Percentiles rank a stretch among this genome's conserved stretches.
phyloP scores from a whole-genome alignment of 2,888 invertebrate genomes.

The Sialis fuliginosa region DNA sequence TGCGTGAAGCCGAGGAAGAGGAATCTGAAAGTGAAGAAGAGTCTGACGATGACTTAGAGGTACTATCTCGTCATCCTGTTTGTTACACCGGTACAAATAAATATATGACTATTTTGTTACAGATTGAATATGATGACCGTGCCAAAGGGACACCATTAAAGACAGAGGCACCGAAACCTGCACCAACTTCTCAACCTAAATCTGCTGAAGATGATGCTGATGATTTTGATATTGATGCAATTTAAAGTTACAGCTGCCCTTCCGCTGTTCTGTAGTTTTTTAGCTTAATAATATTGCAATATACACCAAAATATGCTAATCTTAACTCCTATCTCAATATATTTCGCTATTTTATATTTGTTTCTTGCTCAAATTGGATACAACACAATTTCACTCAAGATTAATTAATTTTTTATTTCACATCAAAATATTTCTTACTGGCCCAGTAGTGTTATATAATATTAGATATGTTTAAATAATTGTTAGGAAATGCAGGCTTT shows the following conservation, averaged over 20 bases:
- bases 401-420: too few relatives aligned
- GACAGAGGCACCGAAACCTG: constrained; percentile 26
- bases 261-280: too few relatives aligned
- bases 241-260: constrained; percentile 32
- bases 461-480: too few relatives aligned
- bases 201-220: constrained; percentile 50
- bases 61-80: constrained; percentile 13
- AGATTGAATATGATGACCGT: constrained; percentile 83
- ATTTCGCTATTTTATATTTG: too few relatives aligned
- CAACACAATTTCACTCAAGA: too few relatives aligned
- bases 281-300: too few relatives aligned
- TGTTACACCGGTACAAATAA: neutral
- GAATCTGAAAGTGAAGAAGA: constrained; percentile 64
- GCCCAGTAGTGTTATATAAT: too few relatives aligned
- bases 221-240: constrained; percentile 86
- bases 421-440: too few relatives aligned
- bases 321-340: too few relatives aligned
- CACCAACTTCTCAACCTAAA: constrained; percentile 27
- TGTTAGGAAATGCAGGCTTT: too few relatives aligned
- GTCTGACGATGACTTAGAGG: constrained; percentile 47
- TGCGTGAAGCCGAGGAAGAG: constrained; percentile 92
- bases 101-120: constrained; percentile 8
- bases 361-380: too few relatives aligned
- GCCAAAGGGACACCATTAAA: constrained; percentile 59
- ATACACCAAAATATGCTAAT: too few relatives aligned